Evolutionary conservation across 2,113 vertebrate genomes (phyloP), one percentile per base, ranked within the genome.

Genomic region (Neodontobutis hainanensis): DNA sequence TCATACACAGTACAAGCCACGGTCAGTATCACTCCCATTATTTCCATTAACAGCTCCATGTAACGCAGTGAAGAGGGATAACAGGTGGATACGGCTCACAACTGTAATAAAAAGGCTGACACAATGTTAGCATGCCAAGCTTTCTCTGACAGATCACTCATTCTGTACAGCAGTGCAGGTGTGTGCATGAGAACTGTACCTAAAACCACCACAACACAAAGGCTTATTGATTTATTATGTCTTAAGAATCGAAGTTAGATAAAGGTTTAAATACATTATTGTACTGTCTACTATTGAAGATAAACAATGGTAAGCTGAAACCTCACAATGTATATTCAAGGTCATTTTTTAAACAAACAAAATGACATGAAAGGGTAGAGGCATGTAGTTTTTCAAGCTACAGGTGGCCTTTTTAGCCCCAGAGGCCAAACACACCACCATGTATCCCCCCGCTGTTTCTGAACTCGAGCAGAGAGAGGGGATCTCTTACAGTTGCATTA

Each of bases 401-500:
- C 78, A 84, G 78, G 72, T 84, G 73, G 64, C 76, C 14, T 65
- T 77, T 65, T 70, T 80, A 73, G 73, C 77, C 75, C 19, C 52
- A 4, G 0, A 83, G 78, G 78, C 67, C 35, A 16, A 11, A 43
- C n/a, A n/a, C 48, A n/a, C 43, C 42, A 8, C 60, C 70, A 68
- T 61, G 49, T 61, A 27, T 73, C 64, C 76, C 44, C 70, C 46
- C 44, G 68, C 67, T 79, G 68, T 61, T 70, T 65, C 45, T 55
- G 68, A 70, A 76, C 40, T 36, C 52, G 19, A 55, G 68, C 34
- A 66, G 10, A 75, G 55, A 73, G 71, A 56, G 53, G 46, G 61
- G 70, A 80, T 77, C 63, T 63, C 59, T 84, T 83, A 80, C 83
- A 81, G 78, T 65, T 72, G 73, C 73, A 69, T 74, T 51, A 50